These are phyloP conservation scores for Rallus crepitans DNA, from an alignment of 2,797 vertebrate genomes.

Conservation along the genomic window DNA sequence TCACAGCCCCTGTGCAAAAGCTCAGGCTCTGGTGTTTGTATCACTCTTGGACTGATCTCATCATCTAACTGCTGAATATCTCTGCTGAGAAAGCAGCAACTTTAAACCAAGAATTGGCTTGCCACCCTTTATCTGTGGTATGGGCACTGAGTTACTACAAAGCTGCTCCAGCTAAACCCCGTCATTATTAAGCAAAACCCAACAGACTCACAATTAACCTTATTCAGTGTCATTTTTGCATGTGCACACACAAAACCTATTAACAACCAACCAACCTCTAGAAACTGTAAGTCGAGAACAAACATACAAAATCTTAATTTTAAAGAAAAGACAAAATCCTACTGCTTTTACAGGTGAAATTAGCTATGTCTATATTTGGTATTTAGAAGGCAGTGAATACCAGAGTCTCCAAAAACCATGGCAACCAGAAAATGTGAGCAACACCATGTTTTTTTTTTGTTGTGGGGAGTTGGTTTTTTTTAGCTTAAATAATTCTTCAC, in stretches of 20 bases:
- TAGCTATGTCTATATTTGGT: not conserved
- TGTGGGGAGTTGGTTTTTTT: too few species aligned
- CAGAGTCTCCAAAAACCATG: not conserved
- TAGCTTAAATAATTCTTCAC: not conserved
- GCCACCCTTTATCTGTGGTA: not conserved
- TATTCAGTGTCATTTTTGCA: not conserved
- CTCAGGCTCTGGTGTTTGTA: not conserved
- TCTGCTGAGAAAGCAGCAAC: not conserved
- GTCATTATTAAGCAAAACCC: not conserved
- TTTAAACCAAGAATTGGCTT: not conserved
- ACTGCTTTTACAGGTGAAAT: not conserved
- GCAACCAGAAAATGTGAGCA: conserved; percentile 31
- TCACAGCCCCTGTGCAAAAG: not conserved
- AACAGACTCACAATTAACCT: not conserved
- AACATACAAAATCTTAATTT: not conserved
- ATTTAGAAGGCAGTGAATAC: not conserved
- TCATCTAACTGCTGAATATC: not conserved
- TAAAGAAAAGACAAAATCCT: not conserved
- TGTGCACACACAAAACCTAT: not conserved
- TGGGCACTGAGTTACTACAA: not conserved
- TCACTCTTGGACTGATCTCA: rapidly evolving
- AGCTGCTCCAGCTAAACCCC: not conserved
- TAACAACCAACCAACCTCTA: not conserved
- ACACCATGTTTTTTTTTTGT: too few species aligned
- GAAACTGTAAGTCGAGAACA: not conserved